Percentiles rank a stretch among this genome's conserved stretches.
phyloP scores from a whole-genome alignment of 2,888 invertebrate genomes.

The Imbricaverruca yamaguchii region DNA sequence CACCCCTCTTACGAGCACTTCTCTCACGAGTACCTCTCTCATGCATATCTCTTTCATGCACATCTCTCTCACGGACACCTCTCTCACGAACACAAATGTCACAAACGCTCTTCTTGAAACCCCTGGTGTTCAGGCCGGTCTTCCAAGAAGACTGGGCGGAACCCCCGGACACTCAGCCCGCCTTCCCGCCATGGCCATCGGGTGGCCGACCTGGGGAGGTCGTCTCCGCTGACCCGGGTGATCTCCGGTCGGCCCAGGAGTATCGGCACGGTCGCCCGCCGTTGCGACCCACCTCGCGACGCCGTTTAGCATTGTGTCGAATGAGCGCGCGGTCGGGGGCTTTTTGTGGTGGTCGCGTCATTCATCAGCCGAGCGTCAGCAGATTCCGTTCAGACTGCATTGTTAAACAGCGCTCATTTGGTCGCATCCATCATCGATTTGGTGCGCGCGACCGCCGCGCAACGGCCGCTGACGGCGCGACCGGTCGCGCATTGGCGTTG shows the following conservation, averaged over 20 bases:
- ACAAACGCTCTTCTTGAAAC: no score
- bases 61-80: no score
- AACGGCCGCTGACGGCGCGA: not conserved
- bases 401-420: conserved; percentile 1
- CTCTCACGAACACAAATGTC: no score
- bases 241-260: not conserved
- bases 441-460: not conserved
- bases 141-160: no score
- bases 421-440: conserved; percentile 3
- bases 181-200: no score
- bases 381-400: not conserved
- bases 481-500: not conserved
- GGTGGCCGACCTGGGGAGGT: no score
- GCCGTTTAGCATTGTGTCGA: conserved; percentile 11
- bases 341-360: not conserved
- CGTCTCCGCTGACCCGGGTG: not conserved
- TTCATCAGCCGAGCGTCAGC: not conserved
- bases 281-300: not conserved
- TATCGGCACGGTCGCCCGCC: not conserved
- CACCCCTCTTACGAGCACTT: no score
- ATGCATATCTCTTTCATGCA: no score
- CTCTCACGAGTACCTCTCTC: no score
- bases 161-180: no score
- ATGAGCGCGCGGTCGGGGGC: not conserved
- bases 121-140: no score